Base-by-base conservation (phyloP, 2,888 invertebrate genomes). In the Hyppa rectilinea region DNA sequence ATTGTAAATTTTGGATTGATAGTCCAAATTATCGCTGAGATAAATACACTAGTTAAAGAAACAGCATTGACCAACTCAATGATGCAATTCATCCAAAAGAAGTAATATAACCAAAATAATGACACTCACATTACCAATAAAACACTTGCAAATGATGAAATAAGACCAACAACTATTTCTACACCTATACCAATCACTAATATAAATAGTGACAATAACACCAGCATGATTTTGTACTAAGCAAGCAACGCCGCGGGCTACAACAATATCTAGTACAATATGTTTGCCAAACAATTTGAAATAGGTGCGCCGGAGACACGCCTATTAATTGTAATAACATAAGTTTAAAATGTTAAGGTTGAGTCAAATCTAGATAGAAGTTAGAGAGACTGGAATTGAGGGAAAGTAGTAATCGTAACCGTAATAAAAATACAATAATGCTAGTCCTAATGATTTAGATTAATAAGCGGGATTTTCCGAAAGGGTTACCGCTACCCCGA, bases 241-340 rank as follows among this genome's bases (percentile, higher is more conserved):
- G 55, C 61, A 66, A 78, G 74, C 75, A 73, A 67, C n/a, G 80
- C 85, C 65, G 69, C 52, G 12, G 75, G 80, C 75, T 38, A 61
- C n/a, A 60, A 56, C 31, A 69, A 26, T 75, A 65, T 66, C 70
- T 23, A 29, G 31, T 40, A 56, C 60, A 75, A 29, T 71, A 71
- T 79, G 63, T 71, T 50, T 81, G 52, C 26, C 50, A 64, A 76
- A 79, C 64, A 62, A 75, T 71, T 79, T 67, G 52, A 56, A 65
- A 58, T 80, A 76, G 78, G 77, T 76, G 81, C 53, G 61, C 81
- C 81, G 23, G 7, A 29, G 47, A 79, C 81, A 80, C 78, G 61
- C 78, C 78, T 49, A 50, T 56, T 61, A 52, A 67, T 73, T 79
- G 70, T 65, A 40, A 31, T 34, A 66, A 71, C 61, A 59, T 61